Evolutionary conservation across 2,113 vertebrate genomes (phyloP).

Genomic region (Herpetotheres cachinnans): DNA sequence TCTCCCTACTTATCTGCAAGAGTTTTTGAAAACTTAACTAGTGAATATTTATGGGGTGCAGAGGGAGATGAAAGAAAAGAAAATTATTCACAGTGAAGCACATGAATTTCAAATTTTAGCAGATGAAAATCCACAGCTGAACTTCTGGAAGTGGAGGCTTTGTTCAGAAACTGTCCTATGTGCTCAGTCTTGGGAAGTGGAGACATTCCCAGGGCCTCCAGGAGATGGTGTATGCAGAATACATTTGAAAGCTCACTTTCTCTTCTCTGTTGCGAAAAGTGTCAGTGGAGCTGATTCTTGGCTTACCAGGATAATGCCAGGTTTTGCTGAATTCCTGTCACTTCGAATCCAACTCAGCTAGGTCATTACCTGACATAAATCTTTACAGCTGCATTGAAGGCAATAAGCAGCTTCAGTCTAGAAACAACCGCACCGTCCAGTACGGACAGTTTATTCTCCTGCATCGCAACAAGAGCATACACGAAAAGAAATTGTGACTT

Average conservation of each 20-base stretch:
- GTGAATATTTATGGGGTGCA: slow-evolving; percentile 31
- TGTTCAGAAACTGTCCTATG: not conserved
- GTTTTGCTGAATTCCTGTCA: not conserved
- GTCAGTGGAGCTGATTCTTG: not conserved
- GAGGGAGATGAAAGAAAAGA: slow-evolving; percentile 5
- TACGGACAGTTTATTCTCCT: not conserved
- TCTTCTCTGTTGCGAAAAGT: not conserved
- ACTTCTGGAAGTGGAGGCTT: slow-evolving; percentile 4
- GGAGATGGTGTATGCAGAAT: slow-evolving; percentile 18
- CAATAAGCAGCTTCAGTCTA: not conserved
- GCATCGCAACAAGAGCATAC: not conserved
- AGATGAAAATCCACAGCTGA: slow-evolving; percentile 31
- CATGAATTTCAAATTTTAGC: slow-evolving; percentile 26
- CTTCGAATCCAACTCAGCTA: not conserved
- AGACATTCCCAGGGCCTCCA: not conserved
- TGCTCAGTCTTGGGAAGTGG: not conserved
- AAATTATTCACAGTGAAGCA: slow-evolving; percentile 40
- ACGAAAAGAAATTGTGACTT: not conserved
- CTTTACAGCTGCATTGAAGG: not conserved
- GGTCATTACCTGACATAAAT: not conserved
- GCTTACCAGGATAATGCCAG: not conserved
- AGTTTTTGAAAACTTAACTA: not conserved
- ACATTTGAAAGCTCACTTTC: not conserved
- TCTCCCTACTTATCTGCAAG: not conserved
- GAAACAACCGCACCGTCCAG: not conserved